Base-by-base conservation (phyloP, 2,888 invertebrate species). In the Uloborus plumipes region DNA sequence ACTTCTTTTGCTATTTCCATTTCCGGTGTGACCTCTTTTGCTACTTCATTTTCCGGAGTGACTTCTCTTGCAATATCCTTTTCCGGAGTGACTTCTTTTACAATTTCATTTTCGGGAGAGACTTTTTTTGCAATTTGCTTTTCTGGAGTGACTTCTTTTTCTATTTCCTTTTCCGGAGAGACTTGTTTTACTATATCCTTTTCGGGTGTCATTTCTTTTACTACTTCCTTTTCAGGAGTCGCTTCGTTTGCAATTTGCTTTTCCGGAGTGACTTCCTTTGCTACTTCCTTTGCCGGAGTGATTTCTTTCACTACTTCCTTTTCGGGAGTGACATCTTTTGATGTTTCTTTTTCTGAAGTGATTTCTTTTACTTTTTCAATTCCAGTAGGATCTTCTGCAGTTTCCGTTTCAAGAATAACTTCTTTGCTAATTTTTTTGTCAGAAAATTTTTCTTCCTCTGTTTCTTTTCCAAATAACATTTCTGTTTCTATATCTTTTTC, bases 11-110 rank as follows among this genome's bases (percentile, higher is more conserved):
- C 20, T 20, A 9, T 22, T 39, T 39, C 39, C 9, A 7, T 74
- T 55, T 16, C 14, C 15, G 22, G 7, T 14, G 20, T 26, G 26
- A 26, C 59, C 67, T 67, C 69, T 76, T 76, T 62, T 14, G n/a
- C 49, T 59, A 53, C 65, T 31, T 20, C 18, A 2, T 2, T 22
- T 26, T 26, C 26, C 50, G 49, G 16, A 55, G 69, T 39, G 26
- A 7, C 6, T 64, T 31, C 18, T 65, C 14, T 14, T 49, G 47
- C n/a, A 22, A 22, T 67, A 51, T 67, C 50, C 18, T 67, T 22
- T 20, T 20, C 51, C 18, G 3, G 15, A 58, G 55, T 6, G 53
- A 16, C 53, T 22, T 69, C 70, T 26, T n/a, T 15, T n/a, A 9
- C 2, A 9, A 53, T 20, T 16, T 13, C 26, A 3, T 16, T 39